Conservation (phyloP, 1,140 invertebrate genomes). For the Megalopta genalis region DNA sequence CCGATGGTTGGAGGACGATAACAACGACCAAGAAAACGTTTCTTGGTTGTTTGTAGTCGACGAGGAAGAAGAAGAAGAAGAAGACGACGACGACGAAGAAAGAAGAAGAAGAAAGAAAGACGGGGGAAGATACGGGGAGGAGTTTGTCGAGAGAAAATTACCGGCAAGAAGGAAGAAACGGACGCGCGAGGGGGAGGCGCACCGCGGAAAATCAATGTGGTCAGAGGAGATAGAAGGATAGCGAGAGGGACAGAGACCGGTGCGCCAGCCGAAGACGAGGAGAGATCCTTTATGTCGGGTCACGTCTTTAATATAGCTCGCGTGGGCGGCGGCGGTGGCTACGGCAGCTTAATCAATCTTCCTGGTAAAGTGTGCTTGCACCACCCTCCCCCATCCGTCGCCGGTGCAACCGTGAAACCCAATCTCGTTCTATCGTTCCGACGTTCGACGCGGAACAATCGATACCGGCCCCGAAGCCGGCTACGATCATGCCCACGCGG, state of each 20-base stretch:
- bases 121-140: conserved; percentile 2
- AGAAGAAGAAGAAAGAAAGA: background rate
- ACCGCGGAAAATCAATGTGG: conserved; percentile 71
- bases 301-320: conserved; percentile 77
- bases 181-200: conserved; percentile 1
- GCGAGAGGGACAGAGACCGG: conserved; percentile 33
- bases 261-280: conserved; percentile 30
- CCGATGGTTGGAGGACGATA: conserved; percentile 34
- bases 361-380: conserved; percentile 50
- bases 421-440: conserved; percentile 43
- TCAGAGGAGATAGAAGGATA: conserved; percentile 50
- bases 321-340: conserved; percentile 58
- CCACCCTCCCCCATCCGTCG: conserved; percentile 35
- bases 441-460: conserved; percentile 52
- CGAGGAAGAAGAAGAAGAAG: background rate
- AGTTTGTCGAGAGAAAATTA: conserved; percentile 46
- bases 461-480: conserved; percentile 20
- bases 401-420: conserved; percentile 58
- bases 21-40: conserved; percentile 37
- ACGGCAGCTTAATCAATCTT: conserved; percentile 72
- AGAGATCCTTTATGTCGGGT: conserved; percentile 72
- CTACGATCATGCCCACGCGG: background rate
- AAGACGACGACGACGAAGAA: background rate
- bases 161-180: conserved; percentile 17
- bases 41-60: conserved; percentile 36